A percentile compares a stretch with the other conserved stretches of the same genome.
Evolutionary conservation across 2,888 invertebrate species (phyloP).

Genomic region (Drosophila limbata): DNA sequence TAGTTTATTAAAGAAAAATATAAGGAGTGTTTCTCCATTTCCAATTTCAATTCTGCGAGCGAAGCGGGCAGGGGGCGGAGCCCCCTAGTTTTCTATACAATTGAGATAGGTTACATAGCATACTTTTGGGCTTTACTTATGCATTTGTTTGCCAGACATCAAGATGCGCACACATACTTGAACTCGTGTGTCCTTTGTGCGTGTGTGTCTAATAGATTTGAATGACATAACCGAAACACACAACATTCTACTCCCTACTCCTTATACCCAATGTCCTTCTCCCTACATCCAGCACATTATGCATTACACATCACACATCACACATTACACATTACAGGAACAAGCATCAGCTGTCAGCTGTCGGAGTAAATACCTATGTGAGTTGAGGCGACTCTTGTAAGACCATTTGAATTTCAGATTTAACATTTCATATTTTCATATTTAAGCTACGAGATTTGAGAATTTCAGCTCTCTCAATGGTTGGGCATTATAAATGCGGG

Average conservation of each 20-base stretch:
- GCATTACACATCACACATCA: not conserved
- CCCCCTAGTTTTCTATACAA: conserved; percentile 6
- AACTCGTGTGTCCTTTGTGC: conserved; percentile 2
- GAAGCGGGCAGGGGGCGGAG: no score
- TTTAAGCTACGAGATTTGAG: conserved; percentile 10
- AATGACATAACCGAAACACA: conserved; percentile 6
- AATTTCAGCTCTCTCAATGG: conserved; percentile 2
- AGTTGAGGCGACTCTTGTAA: conserved; percentile 23
- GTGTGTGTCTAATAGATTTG: conserved; percentile 16
- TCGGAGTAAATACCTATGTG: conserved; percentile 20
- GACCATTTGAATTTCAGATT: conserved; percentile 45
- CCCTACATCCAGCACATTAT: not conserved
- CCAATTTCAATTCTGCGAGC: no score
- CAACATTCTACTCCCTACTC: not conserved
- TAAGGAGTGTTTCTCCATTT: no score
- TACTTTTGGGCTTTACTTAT: conserved; percentile 7
- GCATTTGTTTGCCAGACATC: conserved; percentile 3
- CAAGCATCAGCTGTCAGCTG: conserved; percentile 37
- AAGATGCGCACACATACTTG: not conserved
- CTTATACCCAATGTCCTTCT: no score
- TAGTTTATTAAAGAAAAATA: no score
- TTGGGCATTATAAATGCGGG: conserved; percentile 14
- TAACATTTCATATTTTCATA: conserved; percentile 23
- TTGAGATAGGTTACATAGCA: not conserved
- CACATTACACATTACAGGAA: not conserved